These are phyloP conservation scores for Balanococcus diminutus DNA, from an alignment of 2,888 invertebrate species.

Conservation along the genomic window DNA sequence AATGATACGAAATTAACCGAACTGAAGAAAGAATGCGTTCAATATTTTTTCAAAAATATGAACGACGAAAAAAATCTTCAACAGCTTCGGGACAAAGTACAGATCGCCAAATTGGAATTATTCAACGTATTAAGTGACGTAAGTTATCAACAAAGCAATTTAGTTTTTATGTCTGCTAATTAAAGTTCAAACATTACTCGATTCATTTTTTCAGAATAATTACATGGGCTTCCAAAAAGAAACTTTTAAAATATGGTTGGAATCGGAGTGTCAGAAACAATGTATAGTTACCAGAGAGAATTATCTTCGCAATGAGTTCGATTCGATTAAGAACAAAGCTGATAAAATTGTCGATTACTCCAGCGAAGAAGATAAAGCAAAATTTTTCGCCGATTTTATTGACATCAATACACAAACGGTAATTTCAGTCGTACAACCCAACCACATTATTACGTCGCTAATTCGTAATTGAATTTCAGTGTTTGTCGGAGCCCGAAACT, in stretches of 20 bases:
- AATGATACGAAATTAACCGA: constrained; percentile 8
- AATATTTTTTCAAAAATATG: not conserved
- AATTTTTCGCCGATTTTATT: not conserved
- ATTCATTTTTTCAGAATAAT: not conserved
- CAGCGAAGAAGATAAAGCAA: not conserved
- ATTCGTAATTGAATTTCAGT: not conserved
- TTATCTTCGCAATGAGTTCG: constrained; percentile 16
- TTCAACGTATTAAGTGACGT: not conserved
- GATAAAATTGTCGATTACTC: constrained; percentile 16
- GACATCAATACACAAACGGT: constrained; percentile 32
- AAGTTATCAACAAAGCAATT: not conserved
- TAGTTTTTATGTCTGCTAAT: not conserved
- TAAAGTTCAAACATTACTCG: not conserved
- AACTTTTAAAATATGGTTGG: constrained; percentile 45
- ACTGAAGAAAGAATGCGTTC: constrained; percentile 11
- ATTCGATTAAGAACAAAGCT: not conserved
- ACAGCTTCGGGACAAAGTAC: not conserved
- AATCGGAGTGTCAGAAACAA: constrained; percentile 44
- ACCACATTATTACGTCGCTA: not conserved
- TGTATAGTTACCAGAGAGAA: constrained; percentile 13
- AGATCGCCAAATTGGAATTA: not conserved
- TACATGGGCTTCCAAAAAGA: not conserved
- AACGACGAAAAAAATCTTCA: not conserved
- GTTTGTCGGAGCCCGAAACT: not conserved
- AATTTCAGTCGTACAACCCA: not conserved